phyloP scores from a whole-genome alignment of 2,113 vertebrate genomes.

The Leuciscus idus region DNA sequence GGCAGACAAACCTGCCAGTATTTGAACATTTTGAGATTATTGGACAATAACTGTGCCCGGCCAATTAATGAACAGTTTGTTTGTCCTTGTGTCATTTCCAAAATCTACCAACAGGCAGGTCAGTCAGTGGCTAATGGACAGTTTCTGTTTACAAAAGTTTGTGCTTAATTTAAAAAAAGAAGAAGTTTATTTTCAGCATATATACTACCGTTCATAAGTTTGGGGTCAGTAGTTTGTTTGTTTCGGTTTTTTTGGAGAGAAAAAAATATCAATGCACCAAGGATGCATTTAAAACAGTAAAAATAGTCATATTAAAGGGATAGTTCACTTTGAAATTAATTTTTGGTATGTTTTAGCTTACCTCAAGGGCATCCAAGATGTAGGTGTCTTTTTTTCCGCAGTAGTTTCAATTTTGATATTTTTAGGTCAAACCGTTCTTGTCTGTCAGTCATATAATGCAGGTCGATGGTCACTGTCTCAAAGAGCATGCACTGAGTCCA shows the following conservation, averaged over 20 bases:
- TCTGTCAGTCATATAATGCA: too few relatives aligned
- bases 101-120: neutral
- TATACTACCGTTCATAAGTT: neutral
- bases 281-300: neutral
- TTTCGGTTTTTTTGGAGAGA: too few relatives aligned
- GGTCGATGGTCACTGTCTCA: too few relatives aligned
- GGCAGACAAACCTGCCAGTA: neutral
- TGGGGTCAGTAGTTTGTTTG: neutral
- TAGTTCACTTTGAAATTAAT: too few relatives aligned
- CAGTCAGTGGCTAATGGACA: neutral
- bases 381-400: too few relatives aligned
- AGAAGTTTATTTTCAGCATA: neutral
- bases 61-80: neutral
- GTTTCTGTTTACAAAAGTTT: neutral
- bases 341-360: too few relatives aligned
- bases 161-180: neutral
- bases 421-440: too few relatives aligned
- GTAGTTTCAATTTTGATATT: too few relatives aligned
- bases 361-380: too few relatives aligned
- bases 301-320: neutral
- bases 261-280: too few relatives aligned
- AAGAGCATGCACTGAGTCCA: too few relatives aligned
- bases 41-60: neutral
- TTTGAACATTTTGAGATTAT: neutral
- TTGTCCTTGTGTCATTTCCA: neutral